A percentile compares a stretch with the other conserved stretches of the same genome.
phyloP scores from a whole-genome alignment of 1,140 invertebrate genomes.

The Bacillus rossius region DNA sequence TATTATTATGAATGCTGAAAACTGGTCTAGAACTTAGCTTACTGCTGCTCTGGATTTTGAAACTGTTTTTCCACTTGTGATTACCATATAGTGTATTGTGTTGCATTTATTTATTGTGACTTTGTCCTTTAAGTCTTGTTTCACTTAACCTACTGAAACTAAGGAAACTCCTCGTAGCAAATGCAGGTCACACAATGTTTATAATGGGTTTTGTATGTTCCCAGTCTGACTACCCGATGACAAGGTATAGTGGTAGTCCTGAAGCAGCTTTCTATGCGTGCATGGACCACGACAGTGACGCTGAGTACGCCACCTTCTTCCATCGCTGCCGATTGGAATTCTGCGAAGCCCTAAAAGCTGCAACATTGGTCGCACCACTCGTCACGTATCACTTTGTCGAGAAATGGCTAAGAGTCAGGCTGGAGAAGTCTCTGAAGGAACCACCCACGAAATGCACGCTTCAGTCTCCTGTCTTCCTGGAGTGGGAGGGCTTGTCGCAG shows the following conservation, averaged over 20 bases:
- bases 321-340: constrained; percentile 70
- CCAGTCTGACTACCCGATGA: constrained; percentile 39
- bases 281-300: constrained; percentile 85
- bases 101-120: too few relatives aligned
- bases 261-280: constrained; percentile 68
- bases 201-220: background rate
- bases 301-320: constrained; percentile 81
- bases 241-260: constrained; percentile 37
- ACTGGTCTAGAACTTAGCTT: too few relatives aligned
- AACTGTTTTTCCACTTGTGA: too few relatives aligned
- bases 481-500: constrained; percentile 77
- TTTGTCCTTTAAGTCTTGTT: too few relatives aligned
- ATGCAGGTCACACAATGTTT: too few relatives aligned
- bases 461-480: constrained; percentile 61
- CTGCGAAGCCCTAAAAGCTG: constrained; percentile 70
- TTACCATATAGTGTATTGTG: too few relatives aligned
- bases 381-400: constrained; percentile 76
- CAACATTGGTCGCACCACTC: constrained; percentile 72
- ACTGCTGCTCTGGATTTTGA: too few relatives aligned
- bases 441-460: constrained; percentile 40
- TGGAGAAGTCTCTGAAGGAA: constrained; percentile 47
- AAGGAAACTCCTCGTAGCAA: too few relatives aligned
- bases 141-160: too few relatives aligned
- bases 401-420: constrained; percentile 67
- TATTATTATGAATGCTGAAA: too few relatives aligned